Evolutionary conservation across 2,888 invertebrate genomes (phyloP).

Genomic region (Malacosoma neustria): DNA sequence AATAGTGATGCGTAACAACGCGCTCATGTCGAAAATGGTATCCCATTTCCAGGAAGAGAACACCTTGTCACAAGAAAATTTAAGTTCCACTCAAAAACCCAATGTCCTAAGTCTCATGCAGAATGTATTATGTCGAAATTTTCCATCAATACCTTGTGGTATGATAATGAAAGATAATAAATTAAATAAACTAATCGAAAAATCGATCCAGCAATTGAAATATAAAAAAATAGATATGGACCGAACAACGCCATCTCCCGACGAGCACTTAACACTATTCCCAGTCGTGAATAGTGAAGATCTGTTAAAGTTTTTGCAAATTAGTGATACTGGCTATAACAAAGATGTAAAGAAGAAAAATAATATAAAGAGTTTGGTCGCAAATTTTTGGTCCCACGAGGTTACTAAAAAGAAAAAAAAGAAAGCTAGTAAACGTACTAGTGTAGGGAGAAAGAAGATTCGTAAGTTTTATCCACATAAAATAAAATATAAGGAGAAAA

Average conservation of each 20-base stretch:
- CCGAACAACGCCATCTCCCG: slow-evolving; percentile 26
- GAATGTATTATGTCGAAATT: slow-evolving; percentile 51
- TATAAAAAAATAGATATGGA: slow-evolving; percentile 36
- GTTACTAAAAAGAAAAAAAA: slow-evolving; percentile 18
- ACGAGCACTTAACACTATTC: slow-evolving; percentile 30
- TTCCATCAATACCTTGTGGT: slow-evolving; percentile 50
- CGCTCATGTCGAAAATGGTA: slow-evolving; percentile 54
- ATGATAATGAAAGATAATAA: slow-evolving; percentile 43
- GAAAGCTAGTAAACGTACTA: slow-evolving; percentile 21
- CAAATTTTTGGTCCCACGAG: slow-evolving; percentile 19
- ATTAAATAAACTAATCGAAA: slow-evolving; percentile 38
- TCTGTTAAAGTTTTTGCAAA: slow-evolving; percentile 38
- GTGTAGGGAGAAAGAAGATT: slow-evolving; percentile 41
- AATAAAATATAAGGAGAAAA: slow-evolving; percentile 51
- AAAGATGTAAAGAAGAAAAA: slow-evolving; percentile 12
- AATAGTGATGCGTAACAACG: slow-evolving; percentile 53
- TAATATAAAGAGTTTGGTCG: slow-evolving; percentile 6
- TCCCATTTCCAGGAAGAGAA: slow-evolving; percentile 51
- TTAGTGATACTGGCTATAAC: slow-evolving; percentile 23
- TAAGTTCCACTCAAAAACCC: slow-evolving; percentile 13
- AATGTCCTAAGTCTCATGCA: slow-evolving; percentile 44
- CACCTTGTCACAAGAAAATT: slow-evolving; percentile 18
- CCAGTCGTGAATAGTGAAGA: slow-evolving; percentile 50
- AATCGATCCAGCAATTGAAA: slow-evolving; percentile 50
- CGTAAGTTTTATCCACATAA: slow-evolving; percentile 61